phyloP scores from a whole-genome alignment of 2,113 vertebrate genomes.

The Pampusana beccarii region DNA sequence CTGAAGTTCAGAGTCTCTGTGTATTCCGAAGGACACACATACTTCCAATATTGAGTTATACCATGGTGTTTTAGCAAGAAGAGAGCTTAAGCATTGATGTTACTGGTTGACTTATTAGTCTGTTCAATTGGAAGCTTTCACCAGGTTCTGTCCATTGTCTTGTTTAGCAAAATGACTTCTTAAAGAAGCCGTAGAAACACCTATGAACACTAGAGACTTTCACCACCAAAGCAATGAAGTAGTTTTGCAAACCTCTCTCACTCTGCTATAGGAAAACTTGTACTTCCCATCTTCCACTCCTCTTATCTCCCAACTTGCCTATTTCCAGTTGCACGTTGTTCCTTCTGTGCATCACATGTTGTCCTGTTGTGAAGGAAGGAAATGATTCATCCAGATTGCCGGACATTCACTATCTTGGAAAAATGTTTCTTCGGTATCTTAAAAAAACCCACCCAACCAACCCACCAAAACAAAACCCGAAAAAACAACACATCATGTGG shows the following conservation, averaged over 20 bases:
- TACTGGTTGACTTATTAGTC: accelerated
- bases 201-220: background rate
- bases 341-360: background rate
- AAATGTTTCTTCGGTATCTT: background rate
- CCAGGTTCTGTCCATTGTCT: background rate
- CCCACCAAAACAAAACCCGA: background rate
- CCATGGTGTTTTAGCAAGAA: background rate
- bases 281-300: background rate
- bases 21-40: accelerated
- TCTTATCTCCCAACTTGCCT: background rate
- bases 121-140: accelerated
- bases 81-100: background rate
- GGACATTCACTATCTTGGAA: background rate
- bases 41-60: background rate
- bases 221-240: too few species aligned
- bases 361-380: background rate
- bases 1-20: background rate
- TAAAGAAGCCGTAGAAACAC: background rate
- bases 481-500: background rate
- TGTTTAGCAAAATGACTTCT: background rate
- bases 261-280: background rate
- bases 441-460: background rate
- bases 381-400: background rate
- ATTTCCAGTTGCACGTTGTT: accelerated
- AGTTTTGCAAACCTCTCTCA: background rate